These are phyloP conservation scores for Parnassius smintheus DNA, from an alignment of 2,888 invertebrate genomes.

Conservation along the genomic window DNA sequence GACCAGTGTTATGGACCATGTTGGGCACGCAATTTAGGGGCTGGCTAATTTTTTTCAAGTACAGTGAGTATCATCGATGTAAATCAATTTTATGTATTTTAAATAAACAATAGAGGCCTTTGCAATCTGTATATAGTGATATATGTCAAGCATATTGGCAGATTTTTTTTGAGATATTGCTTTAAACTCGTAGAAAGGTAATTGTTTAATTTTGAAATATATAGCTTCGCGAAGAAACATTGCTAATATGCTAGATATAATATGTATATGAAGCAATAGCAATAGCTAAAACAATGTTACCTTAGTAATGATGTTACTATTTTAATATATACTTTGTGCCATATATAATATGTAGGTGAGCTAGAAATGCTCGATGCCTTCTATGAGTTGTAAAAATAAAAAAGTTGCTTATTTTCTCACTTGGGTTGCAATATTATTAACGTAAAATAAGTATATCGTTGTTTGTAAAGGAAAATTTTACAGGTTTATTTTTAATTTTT, in stretches of 20 bases:
- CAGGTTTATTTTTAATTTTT: no score
- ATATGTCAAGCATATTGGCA: conserved; percentile 7
- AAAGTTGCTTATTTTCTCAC: conserved; percentile 7
- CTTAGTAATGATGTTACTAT: conserved; percentile 21
- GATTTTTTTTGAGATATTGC: conserved; percentile 6
- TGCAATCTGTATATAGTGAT: conserved; percentile 11
- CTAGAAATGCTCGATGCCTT: conserved; percentile 4
- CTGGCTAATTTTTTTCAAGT: conserved; percentile 2
- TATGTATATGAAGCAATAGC: conserved; percentile 2
- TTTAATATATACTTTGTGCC: conserved; percentile 25
- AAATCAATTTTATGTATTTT: conserved; percentile 5
- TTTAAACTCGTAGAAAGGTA: neutral
- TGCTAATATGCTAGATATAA: neutral
- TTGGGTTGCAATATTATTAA: conserved; percentile 13
- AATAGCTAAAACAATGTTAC: conserved; percentile 22
- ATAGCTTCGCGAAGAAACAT: neutral
- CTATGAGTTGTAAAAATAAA: neutral
- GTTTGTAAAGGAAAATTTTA: no score
- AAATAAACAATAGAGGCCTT: conserved; percentile 21
- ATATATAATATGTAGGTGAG: conserved; percentile 15
- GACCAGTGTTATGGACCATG: no score
- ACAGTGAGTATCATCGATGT: conserved; percentile 14
- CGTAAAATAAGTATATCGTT: no score
- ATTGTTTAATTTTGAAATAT: neutral
- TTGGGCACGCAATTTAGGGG: no score